Evolutionary conservation across 2,797 vertebrate genomes (phyloP).

Genomic region (Poeciliopsis presidionis): DNA sequence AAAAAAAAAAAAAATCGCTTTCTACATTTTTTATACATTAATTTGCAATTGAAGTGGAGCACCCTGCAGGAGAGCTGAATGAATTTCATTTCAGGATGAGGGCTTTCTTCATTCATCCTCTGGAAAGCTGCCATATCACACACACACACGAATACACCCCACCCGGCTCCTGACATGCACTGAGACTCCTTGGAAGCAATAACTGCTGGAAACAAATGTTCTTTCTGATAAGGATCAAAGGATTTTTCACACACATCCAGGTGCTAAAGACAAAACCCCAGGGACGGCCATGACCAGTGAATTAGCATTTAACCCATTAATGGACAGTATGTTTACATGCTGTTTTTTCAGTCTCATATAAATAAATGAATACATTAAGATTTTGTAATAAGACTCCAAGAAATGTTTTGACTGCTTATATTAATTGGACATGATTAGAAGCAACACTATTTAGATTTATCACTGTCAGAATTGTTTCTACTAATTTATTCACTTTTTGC

Average conservation of each 20-base stretch:
- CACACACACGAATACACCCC: too few relatives aligned
- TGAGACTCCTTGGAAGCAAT: constrained; percentile 20
- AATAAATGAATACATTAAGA: background rate
- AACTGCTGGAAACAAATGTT: background rate
- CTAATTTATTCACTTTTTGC: background rate
- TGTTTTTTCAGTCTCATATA: background rate
- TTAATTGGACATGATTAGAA: background rate
- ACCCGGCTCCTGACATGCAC: constrained; percentile 5
- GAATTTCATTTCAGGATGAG: constrained; percentile 39
- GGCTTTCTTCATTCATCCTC: constrained; percentile 47
- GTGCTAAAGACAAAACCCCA: background rate
- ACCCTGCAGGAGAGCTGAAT: constrained; percentile 37
- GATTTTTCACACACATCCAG: constrained; percentile 9
- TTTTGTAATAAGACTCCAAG: background rate
- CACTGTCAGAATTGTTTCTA: background rate
- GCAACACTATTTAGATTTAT: background rate
- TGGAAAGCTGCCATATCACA: constrained; percentile 31
- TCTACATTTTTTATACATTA: constrained; percentile 40
- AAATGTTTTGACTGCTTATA: background rate
- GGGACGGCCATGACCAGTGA: background rate
- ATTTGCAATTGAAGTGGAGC: constrained; percentile 37
- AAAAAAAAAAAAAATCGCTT: constrained; percentile 30
- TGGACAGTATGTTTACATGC: background rate
- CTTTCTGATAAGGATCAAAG: constrained; percentile 56
- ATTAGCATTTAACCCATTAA: background rate